phyloP scores from a whole-genome alignment of 1,140 invertebrate species.

The Drosophila fuyamai region DNA sequence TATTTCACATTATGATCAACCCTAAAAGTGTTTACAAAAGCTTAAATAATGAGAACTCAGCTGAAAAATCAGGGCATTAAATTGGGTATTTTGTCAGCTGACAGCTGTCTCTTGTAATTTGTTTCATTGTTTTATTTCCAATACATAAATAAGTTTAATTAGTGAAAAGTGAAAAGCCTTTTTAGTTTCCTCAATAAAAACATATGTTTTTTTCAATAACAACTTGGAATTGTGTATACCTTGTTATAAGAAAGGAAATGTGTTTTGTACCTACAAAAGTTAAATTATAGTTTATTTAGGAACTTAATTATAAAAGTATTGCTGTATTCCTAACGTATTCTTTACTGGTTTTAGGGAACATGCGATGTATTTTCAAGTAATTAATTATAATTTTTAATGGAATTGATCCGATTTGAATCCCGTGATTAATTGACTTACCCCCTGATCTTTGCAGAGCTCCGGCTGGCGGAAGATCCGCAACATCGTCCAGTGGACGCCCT shows the following conservation, averaged over 20 bases:
- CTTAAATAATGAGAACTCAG: constrained; percentile 7
- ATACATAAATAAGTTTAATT: background rate
- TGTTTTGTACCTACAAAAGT: too few species aligned
- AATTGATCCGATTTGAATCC: too few species aligned
- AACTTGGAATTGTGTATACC: too few species aligned
- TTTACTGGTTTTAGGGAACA: too few species aligned
- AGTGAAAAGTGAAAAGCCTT: background rate
- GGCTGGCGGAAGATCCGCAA: constrained; percentile 96
- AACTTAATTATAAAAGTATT: too few species aligned
- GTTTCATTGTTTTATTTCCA: background rate
- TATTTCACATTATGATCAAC: background rate
- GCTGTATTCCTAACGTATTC: too few species aligned
- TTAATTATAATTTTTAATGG: too few species aligned
- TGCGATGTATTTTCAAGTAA: too few species aligned
- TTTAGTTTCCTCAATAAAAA: too few species aligned
- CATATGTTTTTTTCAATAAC: too few species aligned
- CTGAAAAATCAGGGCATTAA: constrained; percentile 7
- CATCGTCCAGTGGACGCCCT: constrained; percentile 97
- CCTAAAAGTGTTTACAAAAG: background rate
- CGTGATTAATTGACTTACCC: background rate
- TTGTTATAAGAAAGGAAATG: too few species aligned
- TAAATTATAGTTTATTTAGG: too few species aligned
- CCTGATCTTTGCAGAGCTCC: constrained; percentile 88
- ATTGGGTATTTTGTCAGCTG: constrained; percentile 7
- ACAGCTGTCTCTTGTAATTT: constrained; percentile 12